Conservation (phyloP, 1,140 invertebrate species). For the Parasteatoda tepidariorum region DNA sequence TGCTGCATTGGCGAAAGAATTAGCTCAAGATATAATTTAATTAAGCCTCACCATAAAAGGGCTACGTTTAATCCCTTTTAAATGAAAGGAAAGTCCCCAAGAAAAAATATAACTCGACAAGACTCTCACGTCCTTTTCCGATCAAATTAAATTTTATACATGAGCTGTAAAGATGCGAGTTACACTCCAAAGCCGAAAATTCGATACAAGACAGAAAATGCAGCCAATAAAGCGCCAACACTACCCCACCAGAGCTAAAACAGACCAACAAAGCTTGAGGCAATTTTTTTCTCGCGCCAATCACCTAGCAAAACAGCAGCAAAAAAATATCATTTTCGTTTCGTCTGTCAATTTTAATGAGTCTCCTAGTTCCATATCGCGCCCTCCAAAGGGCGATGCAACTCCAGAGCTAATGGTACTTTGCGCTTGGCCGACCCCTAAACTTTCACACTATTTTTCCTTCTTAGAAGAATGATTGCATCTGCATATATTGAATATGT, state of each 20-base stretch:
- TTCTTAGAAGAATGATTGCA: neutral
- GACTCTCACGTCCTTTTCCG: neutral
- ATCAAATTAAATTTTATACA: slow-evolving; percentile 55
- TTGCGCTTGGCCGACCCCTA: neutral
- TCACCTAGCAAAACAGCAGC: slow-evolving; percentile 9
- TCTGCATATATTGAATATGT: neutral
- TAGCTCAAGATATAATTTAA: too few relatives aligned
- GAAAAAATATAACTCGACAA: neutral
- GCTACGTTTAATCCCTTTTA: too few relatives aligned
- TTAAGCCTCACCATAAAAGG: too few relatives aligned
- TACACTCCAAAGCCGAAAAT: neutral
- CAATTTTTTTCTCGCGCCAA: neutral
- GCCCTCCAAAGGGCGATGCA: neutral
- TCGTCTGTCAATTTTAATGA: slow-evolving; percentile 52
- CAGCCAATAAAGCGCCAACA: slow-evolving; percentile 2
- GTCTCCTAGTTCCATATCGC: slow-evolving; percentile 3
- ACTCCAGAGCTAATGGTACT: neutral
- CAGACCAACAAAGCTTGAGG: neutral
- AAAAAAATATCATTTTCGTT: slow-evolving; percentile 29
- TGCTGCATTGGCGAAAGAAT: too few relatives aligned
- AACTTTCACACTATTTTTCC: neutral
- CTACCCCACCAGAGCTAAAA: neutral
- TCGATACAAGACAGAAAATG: slow-evolving; percentile 19
- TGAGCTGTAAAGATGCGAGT: slow-evolving; percentile 10
- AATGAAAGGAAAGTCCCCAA: neutral